These are phyloP conservation scores for Catocala fraxini DNA, from an alignment of 2,888 invertebrate genomes.

Conservation along the genomic window DNA sequence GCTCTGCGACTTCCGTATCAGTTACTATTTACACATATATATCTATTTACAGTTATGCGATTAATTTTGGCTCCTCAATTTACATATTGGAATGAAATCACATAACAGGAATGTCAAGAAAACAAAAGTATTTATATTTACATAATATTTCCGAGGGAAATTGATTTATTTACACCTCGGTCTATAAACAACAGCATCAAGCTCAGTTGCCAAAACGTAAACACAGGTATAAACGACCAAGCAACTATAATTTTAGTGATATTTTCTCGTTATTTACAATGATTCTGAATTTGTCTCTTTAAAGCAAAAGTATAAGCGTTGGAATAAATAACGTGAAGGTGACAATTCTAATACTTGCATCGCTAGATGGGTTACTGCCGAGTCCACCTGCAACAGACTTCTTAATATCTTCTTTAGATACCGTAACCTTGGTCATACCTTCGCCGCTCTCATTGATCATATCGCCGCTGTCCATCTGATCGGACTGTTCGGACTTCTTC, in stretches of 20 bases:
- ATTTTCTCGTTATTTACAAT: conserved; percentile 77
- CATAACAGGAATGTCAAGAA: conserved; percentile 83
- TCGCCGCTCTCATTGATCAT: conserved; percentile 73
- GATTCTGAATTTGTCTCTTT: conserved; percentile 56
- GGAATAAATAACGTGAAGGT: conserved; percentile 67
- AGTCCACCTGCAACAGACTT: conserved; percentile 74
- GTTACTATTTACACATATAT: conserved; percentile 80
- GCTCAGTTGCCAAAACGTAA: conserved; percentile 69
- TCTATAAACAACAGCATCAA: conserved; percentile 75
- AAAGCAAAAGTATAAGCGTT: conserved; percentile 71
- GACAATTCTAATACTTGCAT: conserved; percentile 58
- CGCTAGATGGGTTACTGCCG: conserved; percentile 68
- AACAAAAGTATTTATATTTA: conserved; percentile 73
- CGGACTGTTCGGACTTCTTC: conserved; percentile 62
- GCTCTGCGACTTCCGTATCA: conserved; percentile 80
- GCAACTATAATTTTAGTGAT: conserved; percentile 72
- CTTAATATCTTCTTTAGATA: conserved; percentile 73
- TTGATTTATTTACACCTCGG: conserved; percentile 49
- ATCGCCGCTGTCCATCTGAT: conserved; percentile 67
- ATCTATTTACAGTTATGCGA: conserved; percentile 82
- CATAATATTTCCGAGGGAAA: conserved; percentile 64
- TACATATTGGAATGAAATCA: conserved; percentile 81
- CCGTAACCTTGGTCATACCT: conserved; percentile 62
- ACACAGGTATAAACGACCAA: conserved; percentile 67
- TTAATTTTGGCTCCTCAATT: conserved; percentile 76